A percentile compares a stretch with the other conserved stretches of the same genome.
Conservation (phyloP, 2,113 vertebrate genomes). For the Ctenodactylus gundi region DNA sequence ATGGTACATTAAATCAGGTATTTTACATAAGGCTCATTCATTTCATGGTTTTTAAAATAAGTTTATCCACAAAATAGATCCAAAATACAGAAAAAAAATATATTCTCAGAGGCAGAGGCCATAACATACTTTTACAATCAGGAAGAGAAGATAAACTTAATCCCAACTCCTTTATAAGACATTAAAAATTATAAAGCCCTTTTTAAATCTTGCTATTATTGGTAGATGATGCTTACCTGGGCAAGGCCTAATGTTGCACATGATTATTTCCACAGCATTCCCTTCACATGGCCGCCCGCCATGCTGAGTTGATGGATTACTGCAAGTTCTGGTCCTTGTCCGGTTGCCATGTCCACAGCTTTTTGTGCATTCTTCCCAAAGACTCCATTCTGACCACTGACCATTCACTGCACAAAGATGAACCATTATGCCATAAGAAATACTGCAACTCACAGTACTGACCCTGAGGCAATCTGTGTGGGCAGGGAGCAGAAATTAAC, state of each 20-base stretch:
- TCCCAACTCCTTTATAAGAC: not conserved
- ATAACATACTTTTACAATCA: not conserved
- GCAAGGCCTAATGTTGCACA: slow-evolving; percentile 92
- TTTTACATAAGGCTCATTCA: not conserved
- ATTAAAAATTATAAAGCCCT: not conserved
- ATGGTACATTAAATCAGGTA: not conserved
- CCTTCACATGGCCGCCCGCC: slow-evolving; percentile 91
- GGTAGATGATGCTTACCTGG: slow-evolving; percentile 86
- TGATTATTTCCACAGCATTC: slow-evolving; percentile 87
- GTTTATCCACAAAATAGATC: not conserved
- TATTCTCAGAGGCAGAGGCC: not conserved
- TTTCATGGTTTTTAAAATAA: not conserved
- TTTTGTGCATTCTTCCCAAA: slow-evolving; percentile 95
- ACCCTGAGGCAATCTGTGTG: not conserved
- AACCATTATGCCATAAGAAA: not conserved
- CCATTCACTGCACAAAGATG: slow-evolving; percentile 89
- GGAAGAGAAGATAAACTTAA: not conserved
- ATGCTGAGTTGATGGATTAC: slow-evolving; percentile 87
- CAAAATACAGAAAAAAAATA: not conserved
- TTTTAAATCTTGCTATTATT: not conserved
- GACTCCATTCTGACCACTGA: slow-evolving; percentile 94
- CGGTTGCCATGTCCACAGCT: slow-evolving; percentile 94
- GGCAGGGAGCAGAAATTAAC: not conserved
- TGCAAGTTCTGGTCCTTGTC: slow-evolving; percentile 92
- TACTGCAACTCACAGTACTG: not conserved